Percentiles rank a stretch among this genome's conserved stretches.
Evolutionary conservation across 2,888 invertebrate species (phyloP).

Genomic region (Conistra vaccinii): DNA sequence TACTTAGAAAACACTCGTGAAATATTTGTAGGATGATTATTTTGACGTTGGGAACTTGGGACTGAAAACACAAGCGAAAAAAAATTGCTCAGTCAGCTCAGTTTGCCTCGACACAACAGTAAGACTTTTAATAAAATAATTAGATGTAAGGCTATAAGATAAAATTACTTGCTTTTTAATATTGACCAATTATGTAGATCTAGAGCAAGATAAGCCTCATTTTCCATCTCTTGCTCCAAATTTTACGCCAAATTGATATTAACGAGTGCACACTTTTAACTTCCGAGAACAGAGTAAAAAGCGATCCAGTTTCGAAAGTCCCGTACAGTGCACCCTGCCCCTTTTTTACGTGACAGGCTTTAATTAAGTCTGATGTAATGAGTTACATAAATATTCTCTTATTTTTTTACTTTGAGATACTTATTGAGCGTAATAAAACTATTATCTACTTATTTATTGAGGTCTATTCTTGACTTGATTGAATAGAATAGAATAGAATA

Average conservation of each 20-base stretch:
- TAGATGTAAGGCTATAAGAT: not conserved
- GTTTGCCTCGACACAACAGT: not conserved
- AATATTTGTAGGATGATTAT: conserved; percentile 5
- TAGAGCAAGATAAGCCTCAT: not conserved
- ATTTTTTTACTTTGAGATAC: conserved; percentile 9
- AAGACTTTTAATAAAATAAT: not conserved
- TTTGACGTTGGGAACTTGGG: not conserved
- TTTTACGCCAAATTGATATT: conserved; percentile 8
- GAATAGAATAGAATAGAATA: too few species aligned
- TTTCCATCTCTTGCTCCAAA: conserved; percentile 10
- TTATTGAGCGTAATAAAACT: not conserved
- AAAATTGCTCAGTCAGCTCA: not conserved
- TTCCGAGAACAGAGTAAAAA: conserved; percentile 37
- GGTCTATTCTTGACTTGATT: not conserved
- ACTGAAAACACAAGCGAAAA: not conserved
- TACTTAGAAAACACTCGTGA: conserved; percentile 22
- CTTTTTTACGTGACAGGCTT: conserved; percentile 18
- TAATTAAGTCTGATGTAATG: conserved; percentile 44
- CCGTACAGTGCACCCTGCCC: conserved; percentile 30
- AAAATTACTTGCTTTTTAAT: conserved; percentile 1
- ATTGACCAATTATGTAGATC: conserved; percentile 10
- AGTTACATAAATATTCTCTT: conserved; percentile 38
- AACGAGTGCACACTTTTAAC: conserved; percentile 22
- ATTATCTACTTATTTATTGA: not conserved
- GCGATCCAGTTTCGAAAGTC: conserved; percentile 51